phyloP scores from a whole-genome alignment of 2,113 vertebrate genomes.

The Ammodytes marinus region DNA sequence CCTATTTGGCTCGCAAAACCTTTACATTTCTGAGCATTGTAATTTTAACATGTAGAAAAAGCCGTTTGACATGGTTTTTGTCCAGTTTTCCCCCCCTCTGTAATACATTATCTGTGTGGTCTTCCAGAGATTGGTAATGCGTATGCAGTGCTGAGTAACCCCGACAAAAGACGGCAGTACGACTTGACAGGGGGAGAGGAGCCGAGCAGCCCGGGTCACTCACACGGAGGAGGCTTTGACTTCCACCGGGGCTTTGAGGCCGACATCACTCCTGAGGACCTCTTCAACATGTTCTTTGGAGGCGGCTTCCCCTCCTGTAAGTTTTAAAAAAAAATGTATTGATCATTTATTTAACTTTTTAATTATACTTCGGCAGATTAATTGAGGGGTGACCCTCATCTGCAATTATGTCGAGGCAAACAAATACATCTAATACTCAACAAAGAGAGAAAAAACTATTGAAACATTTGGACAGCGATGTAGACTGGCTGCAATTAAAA shows the following conservation, averaged over 20 bases:
- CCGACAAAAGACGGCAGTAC: slow-evolving; percentile 95
- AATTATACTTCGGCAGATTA: too few relatives aligned
- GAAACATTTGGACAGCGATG: too few relatives aligned
- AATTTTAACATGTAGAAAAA: not conserved
- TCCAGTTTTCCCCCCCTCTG: not conserved
- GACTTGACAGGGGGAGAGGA: slow-evolving; percentile 94
- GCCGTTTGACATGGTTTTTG: not conserved
- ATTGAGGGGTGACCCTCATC: too few relatives aligned
- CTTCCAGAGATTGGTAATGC: slow-evolving; percentile 95
- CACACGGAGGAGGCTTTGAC: slow-evolving; percentile 91
- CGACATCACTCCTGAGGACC: slow-evolving; percentile 97
- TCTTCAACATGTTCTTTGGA: slow-evolving; percentile 99
- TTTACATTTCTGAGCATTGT: not conserved
- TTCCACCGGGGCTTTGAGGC: slow-evolving; percentile 96
- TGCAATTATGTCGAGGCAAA: too few relatives aligned
- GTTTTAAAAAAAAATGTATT: slow-evolving; percentile 12
- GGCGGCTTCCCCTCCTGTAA: slow-evolving; percentile 95
- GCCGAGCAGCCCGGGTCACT: slow-evolving; percentile 86
- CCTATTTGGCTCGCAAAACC: not conserved
- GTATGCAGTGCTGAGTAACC: slow-evolving; percentile 95
- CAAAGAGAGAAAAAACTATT: too few relatives aligned
- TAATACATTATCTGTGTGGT: not conserved
- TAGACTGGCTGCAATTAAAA: too few relatives aligned
- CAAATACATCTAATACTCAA: too few relatives aligned
- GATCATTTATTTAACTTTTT: too few relatives aligned